phyloP scores from a whole-genome alignment of 2,113 vertebrate species.

The cattle (Bos taurus) region ARS-UCD2.0 NC_037329.1:13906501-13907000 shows the following conservation, averaged over 20 bases:
- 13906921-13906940: background rate
- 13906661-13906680: background rate
- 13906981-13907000: background rate
- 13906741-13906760: background rate
- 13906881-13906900: background rate
- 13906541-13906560: background rate
- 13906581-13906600: background rate
- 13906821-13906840: background rate
- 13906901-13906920: background rate
- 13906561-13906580: background rate
- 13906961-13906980: background rate
- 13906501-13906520: background rate
- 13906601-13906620: background rate
- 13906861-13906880: background rate
- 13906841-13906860: background rate
- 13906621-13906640: background rate
- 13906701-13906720: background rate
- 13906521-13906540: background rate
- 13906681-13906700: background rate
- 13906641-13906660: rapidly evolving
- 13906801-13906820: background rate
- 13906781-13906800: background rate
- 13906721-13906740: background rate
- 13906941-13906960: background rate
- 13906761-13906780: background rate